Evolutionary conservation across 2,113 vertebrate species (phyloP), one percentile per base, ranked within the genome.

Genomic region (Forbesichthys agassizii): DNA sequence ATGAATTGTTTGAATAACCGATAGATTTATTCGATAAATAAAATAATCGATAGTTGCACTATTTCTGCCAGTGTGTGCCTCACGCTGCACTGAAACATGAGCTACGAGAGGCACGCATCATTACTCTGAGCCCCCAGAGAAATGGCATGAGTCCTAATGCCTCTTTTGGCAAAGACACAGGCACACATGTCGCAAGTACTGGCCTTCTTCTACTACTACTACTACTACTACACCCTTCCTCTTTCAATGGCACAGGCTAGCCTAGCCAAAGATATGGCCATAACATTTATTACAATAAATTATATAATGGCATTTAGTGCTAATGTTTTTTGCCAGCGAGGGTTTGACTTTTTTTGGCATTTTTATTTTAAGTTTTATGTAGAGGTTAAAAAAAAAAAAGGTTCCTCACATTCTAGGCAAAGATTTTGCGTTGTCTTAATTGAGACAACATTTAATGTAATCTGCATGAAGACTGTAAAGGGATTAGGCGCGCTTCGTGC

Each of bases 71-170:
- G 14, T 66, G 62, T 36, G 56, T 55, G 64, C 53, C 70, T 47
- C 61, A 55, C 64, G 63, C 67, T 20, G 46, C 7, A 27, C 59
- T 77, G 78, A 76, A 81, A 87, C 71, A 62, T 66, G 77, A 82
- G 57, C 63, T 55, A 56, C 8, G 46, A 77, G 68, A 47, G 67
- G 16, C 52, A 55, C 61, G 71, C 9, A 33, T 70, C 71, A 82
- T 82, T 75, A 74, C 73, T 74, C 68, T 65, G 69, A 67, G 79
- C 69, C 74, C 52, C 73, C 66, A 62, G 68, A 54, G 76, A 82
- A 71, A 75, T 83, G 80, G 74, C 83, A 75, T 65, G 67, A 71
- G 76, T 74, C 74, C 78, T 80, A 71, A 83, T 82, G 77, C 77
- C 74, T 74, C 61, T 75, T 51, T 80, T 86, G 80, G 83, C 80